Percentiles rank a stretch among this genome's conserved stretches.
Conservation (phyloP, 1,140 invertebrate species). For the Orussus abietinus region DNA sequence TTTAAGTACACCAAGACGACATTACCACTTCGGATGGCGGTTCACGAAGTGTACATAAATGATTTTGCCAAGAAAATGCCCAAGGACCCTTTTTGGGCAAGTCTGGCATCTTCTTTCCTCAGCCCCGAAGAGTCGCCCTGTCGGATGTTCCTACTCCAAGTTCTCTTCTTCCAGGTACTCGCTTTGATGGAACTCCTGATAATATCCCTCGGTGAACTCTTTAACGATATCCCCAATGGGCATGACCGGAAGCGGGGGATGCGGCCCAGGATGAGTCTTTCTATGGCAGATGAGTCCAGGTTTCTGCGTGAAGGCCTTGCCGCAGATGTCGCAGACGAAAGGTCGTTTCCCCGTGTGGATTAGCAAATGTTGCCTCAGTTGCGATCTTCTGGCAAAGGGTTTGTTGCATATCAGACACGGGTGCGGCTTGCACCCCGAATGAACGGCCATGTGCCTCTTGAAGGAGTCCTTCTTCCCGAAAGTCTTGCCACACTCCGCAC, state of each 20-base stretch:
- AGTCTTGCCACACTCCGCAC: conserved; percentile 56
- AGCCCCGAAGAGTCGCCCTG: too few relatives aligned
- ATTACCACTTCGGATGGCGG: too few relatives aligned
- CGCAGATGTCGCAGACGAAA: conserved; percentile 53
- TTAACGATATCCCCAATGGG: conserved; percentile 50
- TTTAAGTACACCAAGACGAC: too few relatives aligned
- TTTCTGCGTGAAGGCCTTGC: conserved; percentile 52
- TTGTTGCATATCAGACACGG: conserved; percentile 56
- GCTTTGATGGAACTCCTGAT: conserved; percentile 22
- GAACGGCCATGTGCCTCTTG: conserved; percentile 56
- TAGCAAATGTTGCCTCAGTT: conserved; percentile 67
- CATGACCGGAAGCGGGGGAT: conserved; percentile 50
- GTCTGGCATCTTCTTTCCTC: too few relatives aligned
- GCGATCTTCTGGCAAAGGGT: conserved; percentile 62
- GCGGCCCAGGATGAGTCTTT: conserved; percentile 47
- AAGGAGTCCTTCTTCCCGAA: conserved; percentile 62
- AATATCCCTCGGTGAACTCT: conserved; percentile 43
- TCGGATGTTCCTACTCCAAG: too few relatives aligned
- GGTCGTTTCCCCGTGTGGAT: conserved; percentile 73
- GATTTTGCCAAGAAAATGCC: too few relatives aligned
- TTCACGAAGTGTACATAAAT: too few relatives aligned
- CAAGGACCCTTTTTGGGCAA: too few relatives aligned
- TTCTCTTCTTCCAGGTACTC: conserved; percentile 14
- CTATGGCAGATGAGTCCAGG: conserved; percentile 49
- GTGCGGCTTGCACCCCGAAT: conserved; percentile 53